Evolutionary conservation across 2,888 invertebrate species (phyloP).

Genomic region (Hirtodrosophila duncani): DNA sequence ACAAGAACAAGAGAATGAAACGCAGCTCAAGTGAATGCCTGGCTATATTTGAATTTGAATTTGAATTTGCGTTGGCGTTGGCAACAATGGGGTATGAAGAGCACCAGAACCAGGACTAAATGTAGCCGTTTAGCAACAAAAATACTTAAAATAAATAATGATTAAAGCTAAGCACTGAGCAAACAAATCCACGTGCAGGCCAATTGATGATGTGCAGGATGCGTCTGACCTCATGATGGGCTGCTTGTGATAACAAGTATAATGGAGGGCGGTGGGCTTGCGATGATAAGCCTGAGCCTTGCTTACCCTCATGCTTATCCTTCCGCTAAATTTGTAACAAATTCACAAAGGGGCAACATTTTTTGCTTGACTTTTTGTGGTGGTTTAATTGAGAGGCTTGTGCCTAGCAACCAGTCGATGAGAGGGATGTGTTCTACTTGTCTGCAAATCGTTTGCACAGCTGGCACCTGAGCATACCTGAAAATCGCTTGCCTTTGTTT

Average conservation of each 20-base stretch:
- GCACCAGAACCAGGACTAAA: slow-evolving; percentile 19
- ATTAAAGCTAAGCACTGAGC: slow-evolving; percentile 32
- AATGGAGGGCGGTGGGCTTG: slow-evolving; percentile 17
- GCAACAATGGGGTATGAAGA: slow-evolving; percentile 24
- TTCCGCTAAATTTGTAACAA: slow-evolving; percentile 42
- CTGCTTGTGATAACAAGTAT: slow-evolving; percentile 70
- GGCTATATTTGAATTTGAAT: slow-evolving; percentile 20
- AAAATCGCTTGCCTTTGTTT: slow-evolving; percentile 17
- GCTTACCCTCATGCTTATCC: slow-evolving; percentile 38
- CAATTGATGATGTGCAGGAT: slow-evolving; percentile 16
- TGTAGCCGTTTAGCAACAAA: slow-evolving; percentile 13
- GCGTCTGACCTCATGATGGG: slow-evolving; percentile 26
- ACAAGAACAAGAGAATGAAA: slow-evolving; percentile 20
- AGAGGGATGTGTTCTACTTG: no score
- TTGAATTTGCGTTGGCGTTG: slow-evolving; percentile 23
- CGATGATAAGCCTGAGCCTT: background rate
- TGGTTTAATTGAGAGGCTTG: slow-evolving; percentile 25
- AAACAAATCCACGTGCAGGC: slow-evolving; percentile 65
- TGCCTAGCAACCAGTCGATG: no score
- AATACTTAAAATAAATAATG: slow-evolving; percentile 56
- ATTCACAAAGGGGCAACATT: slow-evolving; percentile 21
- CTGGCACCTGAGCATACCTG: slow-evolving; percentile 67
- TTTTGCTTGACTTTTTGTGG: slow-evolving; percentile 26
- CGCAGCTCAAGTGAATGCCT: slow-evolving; percentile 34
- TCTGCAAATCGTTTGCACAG: slow-evolving; percentile 43